Evolutionary conservation across 1,140 invertebrate genomes (phyloP).

Genomic region (Mamestra configurata): DNA sequence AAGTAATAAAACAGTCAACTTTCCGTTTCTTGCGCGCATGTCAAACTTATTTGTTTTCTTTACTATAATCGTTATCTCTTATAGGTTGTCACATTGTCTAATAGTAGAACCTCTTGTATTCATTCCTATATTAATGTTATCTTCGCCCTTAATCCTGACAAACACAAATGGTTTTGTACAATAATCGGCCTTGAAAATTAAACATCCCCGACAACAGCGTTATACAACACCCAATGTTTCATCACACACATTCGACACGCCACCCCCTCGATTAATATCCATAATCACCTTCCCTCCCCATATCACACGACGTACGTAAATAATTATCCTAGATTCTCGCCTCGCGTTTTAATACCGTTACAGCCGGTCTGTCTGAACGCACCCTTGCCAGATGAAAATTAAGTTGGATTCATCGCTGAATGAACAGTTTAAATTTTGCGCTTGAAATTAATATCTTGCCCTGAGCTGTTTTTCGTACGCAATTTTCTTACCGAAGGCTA

Average conservation of each 20-base stretch:
- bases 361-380: conserved; percentile 39
- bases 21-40: too few relatives aligned
- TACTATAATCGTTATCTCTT: too few relatives aligned
- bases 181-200: background rate
- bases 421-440: conserved; percentile 68
- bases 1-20: too few relatives aligned
- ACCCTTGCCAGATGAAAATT: conserved; percentile 63
- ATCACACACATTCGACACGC: conserved; percentile 7
- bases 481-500: conserved; percentile 58
- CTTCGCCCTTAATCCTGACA: background rate
- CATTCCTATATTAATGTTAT: background rate
- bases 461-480: conserved; percentile 62
- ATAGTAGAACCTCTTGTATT: too few relatives aligned
- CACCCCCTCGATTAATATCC: background rate
- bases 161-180: background rate
- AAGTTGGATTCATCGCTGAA: conserved; percentile 62
- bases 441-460: conserved; percentile 68
- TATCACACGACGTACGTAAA: conserved; percentile 28
- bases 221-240: background rate
- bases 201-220: background rate
- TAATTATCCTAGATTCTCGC: conserved; percentile 16
- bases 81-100: too few relatives aligned
- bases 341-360: conserved; percentile 23
- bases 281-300: conserved; percentile 1
- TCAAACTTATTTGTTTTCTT: too few relatives aligned